Percentiles rank a stretch among this genome's conserved stretches.
Evolutionary conservation across 2,113 vertebrate genomes (phyloP).

Genomic region (Tragulus kanchil): DNA sequence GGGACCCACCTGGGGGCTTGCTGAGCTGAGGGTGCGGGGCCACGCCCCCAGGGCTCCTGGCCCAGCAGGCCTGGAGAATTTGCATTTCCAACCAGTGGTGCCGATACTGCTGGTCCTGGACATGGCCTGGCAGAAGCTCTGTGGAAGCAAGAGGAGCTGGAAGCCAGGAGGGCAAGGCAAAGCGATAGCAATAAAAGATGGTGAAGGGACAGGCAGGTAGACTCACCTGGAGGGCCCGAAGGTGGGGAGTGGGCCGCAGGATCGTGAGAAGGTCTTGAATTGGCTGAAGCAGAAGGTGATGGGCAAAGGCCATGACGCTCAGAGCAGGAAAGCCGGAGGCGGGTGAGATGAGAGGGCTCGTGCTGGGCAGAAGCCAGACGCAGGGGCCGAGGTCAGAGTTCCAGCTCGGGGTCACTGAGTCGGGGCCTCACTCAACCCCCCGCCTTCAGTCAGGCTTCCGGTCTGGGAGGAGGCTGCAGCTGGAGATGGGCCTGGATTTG

Average conservation of each 20-base stretch:
- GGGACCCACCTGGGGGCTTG: background rate
- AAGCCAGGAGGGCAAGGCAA: background rate
- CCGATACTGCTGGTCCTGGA: background rate
- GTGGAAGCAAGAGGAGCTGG: background rate
- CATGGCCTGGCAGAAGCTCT: background rate
- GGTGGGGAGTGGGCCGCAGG: background rate
- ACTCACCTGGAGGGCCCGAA: background rate
- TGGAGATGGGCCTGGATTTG: background rate
- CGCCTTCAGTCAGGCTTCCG: rapidly evolving
- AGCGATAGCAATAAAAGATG: background rate
- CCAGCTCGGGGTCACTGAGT: rapidly evolving
- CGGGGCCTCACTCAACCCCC: background rate
- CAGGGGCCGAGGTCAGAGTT: background rate
- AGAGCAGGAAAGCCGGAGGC: rapidly evolving
- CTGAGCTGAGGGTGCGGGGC: background rate
- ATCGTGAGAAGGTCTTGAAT: rapidly evolving
- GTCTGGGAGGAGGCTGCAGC: rapidly evolving
- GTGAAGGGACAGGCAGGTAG: background rate
- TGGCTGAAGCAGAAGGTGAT: background rate
- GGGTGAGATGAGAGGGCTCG: rapidly evolving
- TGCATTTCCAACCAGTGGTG: background rate
- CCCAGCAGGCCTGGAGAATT: background rate
- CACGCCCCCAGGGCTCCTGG: rapidly evolving
- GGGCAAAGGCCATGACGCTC: background rate
- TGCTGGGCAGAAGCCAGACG: background rate